Conservation (phyloP, 2,888 invertebrate genomes). For the Celastrina argiolus region DNA sequence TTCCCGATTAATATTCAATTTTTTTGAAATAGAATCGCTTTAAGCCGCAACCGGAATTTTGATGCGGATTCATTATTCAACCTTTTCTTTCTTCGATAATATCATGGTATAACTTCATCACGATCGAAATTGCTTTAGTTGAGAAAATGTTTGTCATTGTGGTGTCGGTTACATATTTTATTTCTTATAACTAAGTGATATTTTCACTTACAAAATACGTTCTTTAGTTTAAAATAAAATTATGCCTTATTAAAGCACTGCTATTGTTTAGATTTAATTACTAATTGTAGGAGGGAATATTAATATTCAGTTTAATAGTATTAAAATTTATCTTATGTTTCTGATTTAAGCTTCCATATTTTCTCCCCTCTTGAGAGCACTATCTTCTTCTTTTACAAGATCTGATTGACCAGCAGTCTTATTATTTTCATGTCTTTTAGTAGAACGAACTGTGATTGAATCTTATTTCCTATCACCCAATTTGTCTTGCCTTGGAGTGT, state of each 20-base stretch:
- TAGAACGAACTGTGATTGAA: not conserved
- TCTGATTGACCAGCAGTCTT: not conserved
- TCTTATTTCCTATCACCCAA: not conserved
- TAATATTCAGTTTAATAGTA: too few relatives aligned
- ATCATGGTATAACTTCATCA: conserved; percentile 35
- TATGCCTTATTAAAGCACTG: too few relatives aligned
- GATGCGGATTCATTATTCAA: conserved; percentile 51
- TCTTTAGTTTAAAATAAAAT: too few relatives aligned
- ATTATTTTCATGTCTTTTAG: too few relatives aligned
- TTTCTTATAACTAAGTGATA: too few relatives aligned
- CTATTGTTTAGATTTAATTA: too few relatives aligned
- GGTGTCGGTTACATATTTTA: not conserved
- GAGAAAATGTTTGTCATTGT: not conserved
- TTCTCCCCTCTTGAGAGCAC: too few relatives aligned
- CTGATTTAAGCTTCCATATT: too few relatives aligned
- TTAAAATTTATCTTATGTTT: too few relatives aligned
- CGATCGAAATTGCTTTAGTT: not conserved
- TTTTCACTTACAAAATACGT: too few relatives aligned
- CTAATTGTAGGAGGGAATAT: too few relatives aligned
- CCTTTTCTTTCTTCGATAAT: conserved; percentile 49
- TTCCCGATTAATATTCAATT: conserved; percentile 35
- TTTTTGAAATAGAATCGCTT: conserved; percentile 37
- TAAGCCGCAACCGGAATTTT: conserved; percentile 43
- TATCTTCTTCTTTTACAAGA: not conserved
- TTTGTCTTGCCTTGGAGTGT: not conserved